Base-by-base conservation (phyloP, 1,140 invertebrate genomes). In the Homalodisca vitripennis region DNA sequence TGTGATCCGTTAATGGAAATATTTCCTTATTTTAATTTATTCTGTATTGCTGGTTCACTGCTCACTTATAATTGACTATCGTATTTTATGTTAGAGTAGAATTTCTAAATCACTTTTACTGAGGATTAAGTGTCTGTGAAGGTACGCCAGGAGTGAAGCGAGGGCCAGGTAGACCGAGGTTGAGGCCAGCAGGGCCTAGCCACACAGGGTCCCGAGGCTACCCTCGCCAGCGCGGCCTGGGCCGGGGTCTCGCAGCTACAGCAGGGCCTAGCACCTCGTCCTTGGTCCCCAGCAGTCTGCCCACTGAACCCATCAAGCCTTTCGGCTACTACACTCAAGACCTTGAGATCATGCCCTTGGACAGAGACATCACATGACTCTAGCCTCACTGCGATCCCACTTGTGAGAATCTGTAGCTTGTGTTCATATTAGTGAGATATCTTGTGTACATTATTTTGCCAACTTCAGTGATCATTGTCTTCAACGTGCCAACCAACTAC, bases 161-260 rank as follows among this genome's bases (percentile, higher is more conserved):
- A 27, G 91, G 91, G 12, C 89, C 91, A 0, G 92, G 92, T 17
- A 78, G 93, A 73, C 92, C 92, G 0, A 81, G 91, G 2, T 79
- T 91, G 3, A 84, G 85, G 71, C 88, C 84, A 1, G 81, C 82
- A 47, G 88, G 87, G 2, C 88, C 88, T 0, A 79, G 83, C 0
- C 84, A 89, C 75, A 81, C 83, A 63, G 85, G 85, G 20, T 81
- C 82, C 26, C 82, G 88, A 12, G 82, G 81, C 46, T 51, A 80
- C 51, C 77, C 84, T 69, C 77, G 85, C n/a, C 80, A 84, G 64
- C 53, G 67, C 81, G 85, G 0, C 81, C 75, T 77, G 66, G 76
- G 77, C 17, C 65, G 68, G 55, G 53, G 53, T 14, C 13, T 30
- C 22, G 17, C 1, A 14, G 1, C 63, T n/a, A 13, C 47, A 2